Percentiles rank a stretch among this genome's conserved stretches.
These are phyloP conservation scores for Molossus alvarezi DNA, from an alignment of 2,797 vertebrate genomes.

Conservation along the genomic window DNA sequence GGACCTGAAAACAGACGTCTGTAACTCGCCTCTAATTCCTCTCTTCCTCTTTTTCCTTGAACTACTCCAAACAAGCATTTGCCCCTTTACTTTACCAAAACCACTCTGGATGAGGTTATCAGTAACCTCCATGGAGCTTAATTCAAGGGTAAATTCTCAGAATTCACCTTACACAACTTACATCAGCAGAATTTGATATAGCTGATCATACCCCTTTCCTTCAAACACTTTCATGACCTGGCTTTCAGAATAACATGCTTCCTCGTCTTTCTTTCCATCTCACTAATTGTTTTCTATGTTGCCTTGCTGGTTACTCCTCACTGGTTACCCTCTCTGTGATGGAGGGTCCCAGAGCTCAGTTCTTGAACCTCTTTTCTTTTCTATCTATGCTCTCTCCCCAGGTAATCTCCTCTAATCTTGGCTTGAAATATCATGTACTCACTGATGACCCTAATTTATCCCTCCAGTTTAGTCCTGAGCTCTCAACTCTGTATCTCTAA, in stretches of 20 bases:
- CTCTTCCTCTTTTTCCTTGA: not conserved
- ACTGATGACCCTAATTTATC: not conserved
- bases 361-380: not conserved
- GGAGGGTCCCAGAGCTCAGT: not conserved
- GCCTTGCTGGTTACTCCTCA: not conserved
- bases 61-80: constrained; percentile 23
- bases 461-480: not conserved
- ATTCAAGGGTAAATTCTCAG: not conserved
- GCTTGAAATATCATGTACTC: constrained; percentile 3
- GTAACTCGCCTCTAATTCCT: not conserved
- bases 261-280: not conserved
- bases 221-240: not conserved
- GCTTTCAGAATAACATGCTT: not conserved
- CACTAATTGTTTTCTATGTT: not conserved
- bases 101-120: not conserved
- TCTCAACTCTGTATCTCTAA: not conserved
- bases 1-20: not conserved
- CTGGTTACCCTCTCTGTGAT: not conserved
- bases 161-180: not conserved
- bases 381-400: not conserved
- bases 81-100: not conserved
- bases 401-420: not conserved
- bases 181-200: not conserved
- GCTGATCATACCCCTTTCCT: not conserved
- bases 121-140: not conserved